Percentiles rank a stretch among this genome's conserved stretches.
These are phyloP conservation scores for Hermodice carunculata DNA, from an alignment of 2,888 invertebrate species.

Conservation along the genomic window DNA sequence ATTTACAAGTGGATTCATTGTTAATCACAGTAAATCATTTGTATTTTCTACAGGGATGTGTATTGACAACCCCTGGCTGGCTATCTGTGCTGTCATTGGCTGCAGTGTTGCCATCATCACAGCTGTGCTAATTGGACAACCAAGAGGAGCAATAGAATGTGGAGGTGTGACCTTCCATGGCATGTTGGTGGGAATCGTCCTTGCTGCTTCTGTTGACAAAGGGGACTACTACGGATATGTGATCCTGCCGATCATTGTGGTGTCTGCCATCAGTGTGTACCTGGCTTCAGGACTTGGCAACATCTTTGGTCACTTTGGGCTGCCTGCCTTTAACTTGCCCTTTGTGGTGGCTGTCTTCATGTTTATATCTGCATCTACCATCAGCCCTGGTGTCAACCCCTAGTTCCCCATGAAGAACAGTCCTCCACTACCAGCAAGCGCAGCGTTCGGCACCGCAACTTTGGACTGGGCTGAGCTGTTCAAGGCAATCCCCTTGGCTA, in stretches of 20 bases:
- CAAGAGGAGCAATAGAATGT: constrained; percentile 4
- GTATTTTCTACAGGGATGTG: no score
- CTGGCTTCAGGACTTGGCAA: constrained; percentile 16
- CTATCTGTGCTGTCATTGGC: constrained; percentile 15
- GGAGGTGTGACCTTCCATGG: constrained; percentile 27
- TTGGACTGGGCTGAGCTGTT: constrained; percentile 20
- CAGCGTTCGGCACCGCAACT: neutral
- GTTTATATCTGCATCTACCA: constrained; percentile 22
- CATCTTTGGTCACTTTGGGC: constrained; percentile 1
- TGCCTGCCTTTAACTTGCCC: constrained; percentile 28
- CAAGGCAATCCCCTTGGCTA: no score
- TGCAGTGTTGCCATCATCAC: constrained; percentile 13
- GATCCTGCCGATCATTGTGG: constrained; percentile 9
- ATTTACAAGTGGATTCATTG: no score
- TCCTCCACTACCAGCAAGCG: neutral
- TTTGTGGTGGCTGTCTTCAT: constrained; percentile 16
- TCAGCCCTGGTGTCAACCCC: neutral
- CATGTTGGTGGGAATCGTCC: constrained; percentile 21
- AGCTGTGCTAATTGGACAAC: no score
- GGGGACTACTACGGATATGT: constrained; percentile 18
- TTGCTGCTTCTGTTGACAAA: constrained; percentile 13
- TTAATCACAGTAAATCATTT: no score
- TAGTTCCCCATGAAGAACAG: constrained; percentile 11
- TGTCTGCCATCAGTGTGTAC: constrained; percentile 21
- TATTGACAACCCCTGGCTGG: constrained; percentile 19